These are phyloP conservation scores for Diachasmimorpha longicaudata DNA, from an alignment of 1,140 invertebrate genomes.

Conservation along the genomic window DNA sequence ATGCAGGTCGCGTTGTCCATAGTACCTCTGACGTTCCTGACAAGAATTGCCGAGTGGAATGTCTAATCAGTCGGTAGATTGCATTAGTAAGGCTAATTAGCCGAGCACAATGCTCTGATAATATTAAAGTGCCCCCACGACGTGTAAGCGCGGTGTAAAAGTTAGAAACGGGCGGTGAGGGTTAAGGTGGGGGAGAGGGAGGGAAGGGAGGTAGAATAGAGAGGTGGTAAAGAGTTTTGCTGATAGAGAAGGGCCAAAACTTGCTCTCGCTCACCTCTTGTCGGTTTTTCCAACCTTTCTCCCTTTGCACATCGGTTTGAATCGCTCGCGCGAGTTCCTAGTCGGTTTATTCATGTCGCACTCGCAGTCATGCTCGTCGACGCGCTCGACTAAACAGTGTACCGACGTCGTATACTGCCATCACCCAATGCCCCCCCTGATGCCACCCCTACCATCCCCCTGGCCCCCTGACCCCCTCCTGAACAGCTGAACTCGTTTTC, in stretches of 20 bases:
- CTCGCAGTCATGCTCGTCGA: constrained; percentile 45
- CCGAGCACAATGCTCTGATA: constrained; percentile 55
- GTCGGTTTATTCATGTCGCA: constrained; percentile 58
- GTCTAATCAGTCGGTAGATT: constrained; percentile 55
- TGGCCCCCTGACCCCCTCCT: background rate
- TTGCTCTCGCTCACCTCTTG: background rate
- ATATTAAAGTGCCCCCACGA: constrained; percentile 46
- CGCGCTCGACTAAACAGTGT: constrained; percentile 47
- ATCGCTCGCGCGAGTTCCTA: constrained; percentile 33
- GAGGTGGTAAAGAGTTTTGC: constrained; percentile 2
- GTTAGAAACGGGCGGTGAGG: background rate
- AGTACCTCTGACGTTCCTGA: constrained; percentile 24
- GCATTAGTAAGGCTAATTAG: constrained; percentile 56
- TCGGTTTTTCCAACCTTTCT: background rate
- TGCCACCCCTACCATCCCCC: constrained; percentile 10
- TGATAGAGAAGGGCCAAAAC: background rate
- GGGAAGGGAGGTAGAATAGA: too few relatives aligned
- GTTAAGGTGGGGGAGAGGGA: too few relatives aligned
- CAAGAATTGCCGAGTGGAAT: constrained; percentile 50
- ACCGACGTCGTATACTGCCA: background rate
- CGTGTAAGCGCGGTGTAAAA: constrained; percentile 22
- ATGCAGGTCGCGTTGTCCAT: constrained; percentile 23
- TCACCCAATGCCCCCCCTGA: too few relatives aligned
- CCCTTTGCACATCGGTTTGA: background rate
- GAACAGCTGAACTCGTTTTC: too few relatives aligned